These are phyloP conservation scores for Muscicapa adusta DNA, from an alignment of 2,113 vertebrate genomes.

Conservation along the genomic window DNA sequence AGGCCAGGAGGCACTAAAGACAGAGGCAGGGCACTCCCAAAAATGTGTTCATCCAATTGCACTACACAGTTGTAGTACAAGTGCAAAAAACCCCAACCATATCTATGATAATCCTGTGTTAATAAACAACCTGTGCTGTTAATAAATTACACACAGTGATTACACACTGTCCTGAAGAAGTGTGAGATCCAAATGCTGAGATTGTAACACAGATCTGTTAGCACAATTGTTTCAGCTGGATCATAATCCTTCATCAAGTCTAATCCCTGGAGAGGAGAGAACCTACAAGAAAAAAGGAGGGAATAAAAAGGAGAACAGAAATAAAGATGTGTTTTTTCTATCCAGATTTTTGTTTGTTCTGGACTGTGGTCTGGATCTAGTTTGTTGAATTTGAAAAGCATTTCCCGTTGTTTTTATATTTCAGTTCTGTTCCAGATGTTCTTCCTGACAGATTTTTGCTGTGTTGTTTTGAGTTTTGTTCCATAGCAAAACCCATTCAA, in stretches of 20 bases:
- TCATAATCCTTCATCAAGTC: not conserved
- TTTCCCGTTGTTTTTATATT: constrained; percentile 39
- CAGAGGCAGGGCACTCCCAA: not conserved
- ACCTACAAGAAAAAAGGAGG: not conserved
- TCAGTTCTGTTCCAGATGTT: constrained; percentile 28
- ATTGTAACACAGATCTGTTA: not conserved
- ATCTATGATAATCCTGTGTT: not conserved
- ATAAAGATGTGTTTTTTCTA: not conserved
- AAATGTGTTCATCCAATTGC: not conserved
- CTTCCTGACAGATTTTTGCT: not conserved
- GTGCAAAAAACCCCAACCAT: fast-evolving
- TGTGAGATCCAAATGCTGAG: not conserved
- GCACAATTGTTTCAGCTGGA: not conserved
- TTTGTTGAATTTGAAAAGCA: constrained; percentile 1
- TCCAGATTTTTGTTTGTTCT: not conserved
- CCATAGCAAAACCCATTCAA: not conserved
- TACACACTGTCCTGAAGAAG: not conserved
- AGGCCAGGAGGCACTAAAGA: not conserved
- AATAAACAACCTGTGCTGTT: not conserved
- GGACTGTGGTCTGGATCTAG: not conserved
- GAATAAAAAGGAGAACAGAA: not conserved
- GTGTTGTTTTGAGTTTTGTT: not conserved
- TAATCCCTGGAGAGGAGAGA: not conserved
- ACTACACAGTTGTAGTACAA: too few species aligned
- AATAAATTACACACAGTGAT: not conserved